phyloP scores from a whole-genome alignment of 1,140 invertebrate species.

The Ostrea denselamellosa region DNA sequence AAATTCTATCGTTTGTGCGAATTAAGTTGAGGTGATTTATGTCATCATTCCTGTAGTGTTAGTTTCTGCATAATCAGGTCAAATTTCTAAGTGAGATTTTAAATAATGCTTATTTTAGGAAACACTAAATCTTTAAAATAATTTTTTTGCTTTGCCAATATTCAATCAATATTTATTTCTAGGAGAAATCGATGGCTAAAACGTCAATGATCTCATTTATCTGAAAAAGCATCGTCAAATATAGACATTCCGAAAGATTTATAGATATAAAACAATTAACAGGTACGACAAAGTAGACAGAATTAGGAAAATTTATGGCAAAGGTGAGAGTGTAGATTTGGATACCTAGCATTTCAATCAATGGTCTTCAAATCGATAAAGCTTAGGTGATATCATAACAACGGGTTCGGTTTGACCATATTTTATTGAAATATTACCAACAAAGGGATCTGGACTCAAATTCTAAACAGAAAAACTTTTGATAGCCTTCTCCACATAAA shows the following conservation, averaged over 20 bases:
- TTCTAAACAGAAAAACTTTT: no score
- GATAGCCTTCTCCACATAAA: no score
- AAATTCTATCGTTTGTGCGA: background rate
- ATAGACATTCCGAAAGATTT: background rate
- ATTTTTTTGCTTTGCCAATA: background rate
- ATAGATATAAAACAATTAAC: background rate
- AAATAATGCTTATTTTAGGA: background rate
- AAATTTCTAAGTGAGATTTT: background rate
- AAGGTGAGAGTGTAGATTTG: no score
- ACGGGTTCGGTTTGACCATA: no score
- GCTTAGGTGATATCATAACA: no score
- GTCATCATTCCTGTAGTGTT: background rate
- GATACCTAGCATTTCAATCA: no score
- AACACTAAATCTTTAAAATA: background rate
- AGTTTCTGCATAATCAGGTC: constrained; percentile 1
- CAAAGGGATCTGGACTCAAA: no score
- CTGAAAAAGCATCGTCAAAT: background rate
- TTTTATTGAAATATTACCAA: no score
- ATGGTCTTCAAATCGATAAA: no score
- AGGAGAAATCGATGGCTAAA: background rate
- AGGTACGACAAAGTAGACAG: background rate
- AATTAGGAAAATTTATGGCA: no score
- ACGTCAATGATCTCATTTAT: background rate
- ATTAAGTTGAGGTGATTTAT: background rate
- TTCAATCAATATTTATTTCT: background rate